phyloP scores from a whole-genome alignment of 92 coral and sea anemone species.

The Heliopora coerulea region DNA sequence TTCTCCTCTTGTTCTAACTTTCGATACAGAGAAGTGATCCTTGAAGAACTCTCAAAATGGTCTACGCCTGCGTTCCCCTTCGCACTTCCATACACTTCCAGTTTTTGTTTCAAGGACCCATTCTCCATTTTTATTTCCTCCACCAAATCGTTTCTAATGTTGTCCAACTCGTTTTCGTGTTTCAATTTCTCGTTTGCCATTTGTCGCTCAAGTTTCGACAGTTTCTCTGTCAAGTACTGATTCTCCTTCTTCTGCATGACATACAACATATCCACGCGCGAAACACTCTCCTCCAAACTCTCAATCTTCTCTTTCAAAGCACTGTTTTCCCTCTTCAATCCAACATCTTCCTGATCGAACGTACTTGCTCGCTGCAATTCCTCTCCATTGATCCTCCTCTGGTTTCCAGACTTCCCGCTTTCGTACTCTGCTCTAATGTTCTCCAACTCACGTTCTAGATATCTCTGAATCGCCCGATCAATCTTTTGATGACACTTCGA shows the following conservation, averaged over 20 bases:
- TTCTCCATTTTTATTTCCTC: constrained; percentile 41
- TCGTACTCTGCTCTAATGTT: constrained; percentile 66
- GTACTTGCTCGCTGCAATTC: constrained; percentile 63
- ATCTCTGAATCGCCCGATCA: constrained; percentile 84
- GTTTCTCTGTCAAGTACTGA: constrained; percentile 78
- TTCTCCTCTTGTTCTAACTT: constrained; percentile 71
- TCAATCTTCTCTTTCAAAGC: constrained; percentile 66
- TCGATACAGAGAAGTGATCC: constrained; percentile 13
- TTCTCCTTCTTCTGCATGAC: constrained; percentile 88
- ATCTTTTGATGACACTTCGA: constrained; percentile 77
- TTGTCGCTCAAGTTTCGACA: constrained; percentile 72
- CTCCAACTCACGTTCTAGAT: constrained; percentile 69
- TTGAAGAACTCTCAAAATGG: neutral
- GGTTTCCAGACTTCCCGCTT: constrained; percentile 56
- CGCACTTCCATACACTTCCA: constrained; percentile 14
- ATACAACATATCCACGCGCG: constrained; percentile 74
- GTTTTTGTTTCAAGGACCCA: constrained; percentile 19
- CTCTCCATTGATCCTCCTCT: constrained; percentile 52
- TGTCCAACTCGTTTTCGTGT: constrained; percentile 72
- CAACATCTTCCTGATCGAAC: constrained; percentile 63
- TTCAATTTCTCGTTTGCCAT: constrained; percentile 75
- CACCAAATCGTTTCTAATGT: constrained; percentile 68
- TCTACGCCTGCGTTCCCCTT: constrained; percentile 1
- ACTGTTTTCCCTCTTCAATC: constrained; percentile 60
- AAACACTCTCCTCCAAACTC: constrained; percentile 65